phyloP scores from a whole-genome alignment of 1,140 invertebrate species.

The Dendrolimus punctatus region DNA sequence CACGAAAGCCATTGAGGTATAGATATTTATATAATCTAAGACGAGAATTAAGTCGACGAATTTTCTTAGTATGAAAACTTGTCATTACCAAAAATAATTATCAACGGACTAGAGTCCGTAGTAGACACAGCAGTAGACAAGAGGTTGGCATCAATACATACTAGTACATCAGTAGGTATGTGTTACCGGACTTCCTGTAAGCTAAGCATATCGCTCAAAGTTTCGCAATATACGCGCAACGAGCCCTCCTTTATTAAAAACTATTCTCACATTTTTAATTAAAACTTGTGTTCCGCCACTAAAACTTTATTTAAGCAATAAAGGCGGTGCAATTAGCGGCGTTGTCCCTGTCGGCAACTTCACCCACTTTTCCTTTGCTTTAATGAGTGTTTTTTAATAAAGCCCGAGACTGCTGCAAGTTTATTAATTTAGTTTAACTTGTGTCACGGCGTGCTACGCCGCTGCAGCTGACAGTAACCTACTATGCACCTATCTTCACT shows the following conservation, averaged over 20 bases:
- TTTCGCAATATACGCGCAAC: conserved; percentile 70
- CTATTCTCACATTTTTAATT: conserved; percentile 73
- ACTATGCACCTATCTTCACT: no score
- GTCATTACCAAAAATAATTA: no score
- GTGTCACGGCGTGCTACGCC: conserved; percentile 43
- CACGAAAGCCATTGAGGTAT: no score
- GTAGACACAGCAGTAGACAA: no score
- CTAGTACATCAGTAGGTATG: no score
- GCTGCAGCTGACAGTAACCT: conserved; percentile 16
- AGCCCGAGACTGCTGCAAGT: conserved; percentile 64
- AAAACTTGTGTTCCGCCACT: conserved; percentile 71
- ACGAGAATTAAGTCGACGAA: no score
- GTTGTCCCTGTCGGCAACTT: conserved; percentile 69
- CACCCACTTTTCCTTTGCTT: conserved; percentile 69
- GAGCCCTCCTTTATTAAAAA: conserved; percentile 70
- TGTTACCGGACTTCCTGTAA: conserved; percentile 61
- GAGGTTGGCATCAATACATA: no score
- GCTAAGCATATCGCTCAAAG: conserved; percentile 67
- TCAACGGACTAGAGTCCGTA: no score
- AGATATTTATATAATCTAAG: no score
- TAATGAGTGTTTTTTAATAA: conserved; percentile 73
- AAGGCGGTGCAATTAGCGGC: conserved; percentile 70
- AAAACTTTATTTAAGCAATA: conserved; percentile 73
- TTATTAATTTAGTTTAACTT: conserved; percentile 71
- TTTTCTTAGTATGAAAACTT: no score